Conservation (phyloP, 2,113 vertebrate genomes). For the Oreochromis aureus region DNA sequence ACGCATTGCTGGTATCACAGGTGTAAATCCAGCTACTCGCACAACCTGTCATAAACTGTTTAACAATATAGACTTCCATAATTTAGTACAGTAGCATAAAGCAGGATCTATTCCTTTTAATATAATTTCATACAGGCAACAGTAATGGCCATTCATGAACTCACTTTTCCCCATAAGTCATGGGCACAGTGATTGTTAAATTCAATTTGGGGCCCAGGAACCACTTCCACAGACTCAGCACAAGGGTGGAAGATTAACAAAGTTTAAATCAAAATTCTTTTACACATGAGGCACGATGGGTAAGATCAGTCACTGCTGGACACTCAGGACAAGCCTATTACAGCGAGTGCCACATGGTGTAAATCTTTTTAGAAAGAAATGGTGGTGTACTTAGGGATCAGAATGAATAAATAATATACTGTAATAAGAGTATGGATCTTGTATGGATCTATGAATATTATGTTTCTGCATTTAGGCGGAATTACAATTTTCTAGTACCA, state of each 20-base stretch:
- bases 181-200: not conserved
- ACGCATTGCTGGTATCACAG: not conserved
- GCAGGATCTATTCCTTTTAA: conserved; percentile 13
- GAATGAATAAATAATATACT: not conserved
- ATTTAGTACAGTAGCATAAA: not conserved
- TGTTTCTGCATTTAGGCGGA: not conserved
- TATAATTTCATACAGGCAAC: not conserved
- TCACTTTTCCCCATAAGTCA: conserved; percentile 6
- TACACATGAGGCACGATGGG: conserved; percentile 34
- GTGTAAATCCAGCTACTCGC: not conserved
- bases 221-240: not conserved
- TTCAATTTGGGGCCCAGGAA: not conserved
- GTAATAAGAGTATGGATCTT: not conserved
- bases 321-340: conserved; percentile 49
- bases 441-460: not conserved
- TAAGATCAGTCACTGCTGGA: conserved; percentile 44
- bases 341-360: conserved; percentile 29
- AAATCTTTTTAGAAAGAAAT: conserved; percentile 26
- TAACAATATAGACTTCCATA: not conserved
- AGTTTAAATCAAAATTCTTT: conserved; percentile 53
- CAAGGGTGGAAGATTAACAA: conserved; percentile 41
- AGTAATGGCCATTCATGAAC: conserved; percentile 5
- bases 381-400: not conserved
- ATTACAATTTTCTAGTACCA: not conserved
- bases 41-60: not conserved